Evolutionary conservation across 1,140 invertebrate genomes (phyloP), one percentile per base, ranked within the genome.

Genomic region (Sarcophaga peregrina): DNA sequence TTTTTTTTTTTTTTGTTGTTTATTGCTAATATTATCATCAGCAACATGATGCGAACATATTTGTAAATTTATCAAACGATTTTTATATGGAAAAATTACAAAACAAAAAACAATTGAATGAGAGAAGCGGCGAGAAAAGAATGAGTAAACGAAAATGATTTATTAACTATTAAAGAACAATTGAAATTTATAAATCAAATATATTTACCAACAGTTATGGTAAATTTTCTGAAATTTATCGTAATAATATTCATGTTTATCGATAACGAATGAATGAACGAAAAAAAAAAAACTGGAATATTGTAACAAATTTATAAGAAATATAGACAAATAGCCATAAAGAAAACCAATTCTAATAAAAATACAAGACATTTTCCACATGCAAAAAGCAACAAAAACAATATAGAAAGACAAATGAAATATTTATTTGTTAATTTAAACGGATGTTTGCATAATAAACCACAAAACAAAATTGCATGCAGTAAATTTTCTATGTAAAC

Each of bases 381-480:
- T 1, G 25, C 1, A 37, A 37, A 37, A 37, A 10, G 1, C 1
- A 52, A 3, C 50, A n/a, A n/a, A n/a, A n/a, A n/a, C n/a, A n/a
- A n/a, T n/a, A n/a, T n/a, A n/a, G 50, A 10, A 10, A 10, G 13
- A 52, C 1, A 52, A 0, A 20, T 68, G 20, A 68, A 15, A 68
- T 68, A 25, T 68, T 25, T 68, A n/a, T 68, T 68, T 68, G 62
- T 68, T 68, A 68, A 68, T 68, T 68, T 68, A 68, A 68, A 68
- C 62, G 62, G 62, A 68, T 68, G 62, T 68, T 68, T 68, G 62
- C 62, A 68, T 68, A 68, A 68, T 68, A 68, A 68, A 68, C 62
- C 62, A 68, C 62, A 68, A 68, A 68, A 68, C 20, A 68, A 68
- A 68, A 68, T 68, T 68, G 62, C 62, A 68, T 68, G 10, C 8